These are phyloP conservation scores for Megaceryle maxima DNA, from an alignment of 2,113 vertebrate species.

Conservation along the genomic window DNA sequence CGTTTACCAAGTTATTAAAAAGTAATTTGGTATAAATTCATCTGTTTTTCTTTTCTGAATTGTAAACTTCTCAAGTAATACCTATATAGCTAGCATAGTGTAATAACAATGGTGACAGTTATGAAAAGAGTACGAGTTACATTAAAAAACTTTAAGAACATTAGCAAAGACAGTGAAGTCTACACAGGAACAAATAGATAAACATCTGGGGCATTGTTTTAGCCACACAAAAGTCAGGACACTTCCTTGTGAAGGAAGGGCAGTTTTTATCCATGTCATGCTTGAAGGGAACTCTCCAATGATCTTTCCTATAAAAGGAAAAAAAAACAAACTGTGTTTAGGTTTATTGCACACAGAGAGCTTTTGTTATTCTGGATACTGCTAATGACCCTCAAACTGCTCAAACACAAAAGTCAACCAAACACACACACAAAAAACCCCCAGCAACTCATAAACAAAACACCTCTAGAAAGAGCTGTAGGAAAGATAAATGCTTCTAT, in stretches of 20 bases:
- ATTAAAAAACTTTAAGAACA: constrained; percentile 19
- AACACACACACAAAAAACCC: neutral
- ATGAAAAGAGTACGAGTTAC: neutral
- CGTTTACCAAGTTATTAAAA: neutral
- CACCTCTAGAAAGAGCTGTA: neutral
- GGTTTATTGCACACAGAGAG: neutral
- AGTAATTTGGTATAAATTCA: constrained; percentile 9
- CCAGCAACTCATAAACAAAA: neutral
- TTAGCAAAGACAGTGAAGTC: constrained; percentile 14
- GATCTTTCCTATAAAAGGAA: constrained; percentile 49
- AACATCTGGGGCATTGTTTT: constrained; percentile 40
- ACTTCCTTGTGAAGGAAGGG: constrained; percentile 60
- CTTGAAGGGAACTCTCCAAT: constrained; percentile 55
- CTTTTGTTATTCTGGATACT: neutral
- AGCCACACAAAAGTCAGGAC: constrained; percentile 31
- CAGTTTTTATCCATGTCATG: constrained; percentile 48
- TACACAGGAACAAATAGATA: constrained; percentile 42
- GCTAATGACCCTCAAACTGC: neutral
- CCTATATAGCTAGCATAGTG: neutral
- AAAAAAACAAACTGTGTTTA: neutral
- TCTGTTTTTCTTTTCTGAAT: constrained; percentile 41
- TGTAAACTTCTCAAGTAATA: constrained; percentile 52
- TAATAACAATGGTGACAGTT: neutral
- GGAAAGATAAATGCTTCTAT: neutral
- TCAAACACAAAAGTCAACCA: neutral